Evolutionary conservation across 2,888 invertebrate genomes (phyloP).

Genomic region (Pristionchus mayeri): DNA sequence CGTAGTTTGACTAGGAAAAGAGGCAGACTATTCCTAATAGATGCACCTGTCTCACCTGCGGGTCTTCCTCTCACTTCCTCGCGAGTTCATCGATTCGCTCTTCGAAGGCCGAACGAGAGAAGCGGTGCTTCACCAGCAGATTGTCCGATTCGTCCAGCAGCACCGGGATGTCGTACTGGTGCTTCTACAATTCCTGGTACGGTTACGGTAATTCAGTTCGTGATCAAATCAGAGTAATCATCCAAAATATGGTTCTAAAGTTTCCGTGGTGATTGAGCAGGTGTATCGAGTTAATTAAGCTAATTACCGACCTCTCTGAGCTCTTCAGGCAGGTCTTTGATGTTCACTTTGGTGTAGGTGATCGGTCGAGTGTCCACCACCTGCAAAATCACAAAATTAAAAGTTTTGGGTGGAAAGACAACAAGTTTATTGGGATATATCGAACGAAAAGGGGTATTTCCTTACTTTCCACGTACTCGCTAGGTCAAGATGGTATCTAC

Average conservation of each 20-base stretch:
- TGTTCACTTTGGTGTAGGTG: constrained; percentile 36
- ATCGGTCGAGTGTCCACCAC: background rate
- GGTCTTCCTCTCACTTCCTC: background rate
- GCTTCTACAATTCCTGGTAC: constrained; percentile 75
- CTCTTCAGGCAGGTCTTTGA: constrained; percentile 21
- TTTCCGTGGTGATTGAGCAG: too few relatives aligned
- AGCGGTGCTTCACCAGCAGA: constrained; percentile 77
- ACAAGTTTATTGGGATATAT: too few relatives aligned
- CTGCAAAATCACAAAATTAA: too few relatives aligned
- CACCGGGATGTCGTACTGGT: constrained; percentile 78
- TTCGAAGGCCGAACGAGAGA: constrained; percentile 67
- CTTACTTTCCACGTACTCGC: too few relatives aligned
- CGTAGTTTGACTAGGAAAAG: background rate
- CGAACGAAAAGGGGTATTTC: too few relatives aligned
- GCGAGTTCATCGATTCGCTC: constrained; percentile 53
- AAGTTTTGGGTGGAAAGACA: too few relatives aligned
- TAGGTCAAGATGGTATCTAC: too few relatives aligned
- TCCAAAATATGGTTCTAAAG: too few relatives aligned
- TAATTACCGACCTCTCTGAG: constrained; percentile 36
- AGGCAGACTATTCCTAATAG: too few relatives aligned
- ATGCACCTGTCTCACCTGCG: background rate
- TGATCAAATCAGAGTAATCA: too few relatives aligned
- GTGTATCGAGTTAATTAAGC: too few relatives aligned
- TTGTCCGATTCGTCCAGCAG: constrained; percentile 76
- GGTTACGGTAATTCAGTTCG: too few relatives aligned